Base-by-base conservation (phyloP, 2,888 invertebrate species). In the Nemotelus nigrinus region DNA sequence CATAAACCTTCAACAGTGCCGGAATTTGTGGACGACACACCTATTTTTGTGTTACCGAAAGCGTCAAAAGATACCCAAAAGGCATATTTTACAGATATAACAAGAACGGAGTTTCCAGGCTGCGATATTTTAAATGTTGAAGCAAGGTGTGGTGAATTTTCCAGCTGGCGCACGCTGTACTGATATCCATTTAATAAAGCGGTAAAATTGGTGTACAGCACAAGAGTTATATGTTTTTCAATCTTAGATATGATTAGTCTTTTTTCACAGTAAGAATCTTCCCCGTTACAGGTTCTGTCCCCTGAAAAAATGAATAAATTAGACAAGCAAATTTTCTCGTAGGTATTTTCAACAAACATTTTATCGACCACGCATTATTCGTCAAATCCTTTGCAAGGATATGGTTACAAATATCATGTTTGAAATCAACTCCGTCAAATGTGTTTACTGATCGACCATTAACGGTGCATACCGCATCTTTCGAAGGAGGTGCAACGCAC, bases 351-450 rank as follows among this genome's bases (percentile, higher is more conserved):
- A 25, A 41, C 63, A 89, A 84, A 94, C 94, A 86, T 70, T 91
- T 89, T 67, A 95, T 89, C 68, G 89, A 90, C 94, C 95, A 96
- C 55, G 91, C 89, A 65, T 91, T 89, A 79, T 89, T 87, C 7
- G 89, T 86, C 81, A 92, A 89, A 85, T 95, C 94, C 78, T 93
- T 88, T 0, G 93, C 93, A 58, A 94, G 86, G 64, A 94, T 90
- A 85, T 96, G 95, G 87, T 93, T 92, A 85, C 96, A 96, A 25
- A 93, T 90, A 81, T 95, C 94, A 82, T 93, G 94, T 82, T 94
- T 93, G 84, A 92, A 95, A 83, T 93, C 92, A 0, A 91, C 88
- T 25, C 92, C 91, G 84, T 96, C 96, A 83, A 96, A 96, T 0
- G 95, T 95, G 80, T 89, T 92, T 84, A 96, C 92, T 0, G 92